Conservation (phyloP, 2,888 invertebrate genomes). For the Tenthredo scrophulariae region DNA sequence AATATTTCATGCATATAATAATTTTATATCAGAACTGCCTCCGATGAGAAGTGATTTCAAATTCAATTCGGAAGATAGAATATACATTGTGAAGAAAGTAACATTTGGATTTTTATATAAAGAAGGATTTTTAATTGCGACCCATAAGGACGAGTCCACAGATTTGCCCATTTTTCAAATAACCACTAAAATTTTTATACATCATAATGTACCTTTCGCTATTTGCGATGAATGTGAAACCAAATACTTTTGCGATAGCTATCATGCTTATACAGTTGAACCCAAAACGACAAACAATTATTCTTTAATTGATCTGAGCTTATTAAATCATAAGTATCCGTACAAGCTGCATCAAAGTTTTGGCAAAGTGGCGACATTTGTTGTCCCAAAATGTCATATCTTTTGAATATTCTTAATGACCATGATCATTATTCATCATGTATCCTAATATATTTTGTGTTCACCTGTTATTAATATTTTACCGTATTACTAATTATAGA, state of each 20-base stretch:
- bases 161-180: constrained; percentile 13
- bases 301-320: not conserved
- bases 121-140: constrained; percentile 22
- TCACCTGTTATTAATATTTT: not conserved
- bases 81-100: not conserved
- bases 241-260: constrained; percentile 2
- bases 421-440: not conserved
- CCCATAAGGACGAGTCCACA: not conserved
- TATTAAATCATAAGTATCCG: constrained; percentile 29
- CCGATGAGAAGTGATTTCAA: not conserved
- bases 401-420: not conserved
- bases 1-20: constrained; percentile 8
- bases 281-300: constrained; percentile 16
- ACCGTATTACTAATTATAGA: not conserved
- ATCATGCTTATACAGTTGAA: constrained; percentile 11
- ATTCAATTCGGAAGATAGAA: not conserved
- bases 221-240: constrained; percentile 12
- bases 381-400: constrained; percentile 25
- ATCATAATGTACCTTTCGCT: constrained; percentile 14
- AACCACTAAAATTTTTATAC: constrained; percentile 15
- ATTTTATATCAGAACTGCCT: not conserved
- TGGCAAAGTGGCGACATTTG: constrained; percentile 6
- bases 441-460: not conserved
- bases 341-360: constrained; percentile 13
- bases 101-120: constrained; percentile 3